Conservation (phyloP, 2,797 vertebrate species). For the Eulemur albifrons region DNA sequence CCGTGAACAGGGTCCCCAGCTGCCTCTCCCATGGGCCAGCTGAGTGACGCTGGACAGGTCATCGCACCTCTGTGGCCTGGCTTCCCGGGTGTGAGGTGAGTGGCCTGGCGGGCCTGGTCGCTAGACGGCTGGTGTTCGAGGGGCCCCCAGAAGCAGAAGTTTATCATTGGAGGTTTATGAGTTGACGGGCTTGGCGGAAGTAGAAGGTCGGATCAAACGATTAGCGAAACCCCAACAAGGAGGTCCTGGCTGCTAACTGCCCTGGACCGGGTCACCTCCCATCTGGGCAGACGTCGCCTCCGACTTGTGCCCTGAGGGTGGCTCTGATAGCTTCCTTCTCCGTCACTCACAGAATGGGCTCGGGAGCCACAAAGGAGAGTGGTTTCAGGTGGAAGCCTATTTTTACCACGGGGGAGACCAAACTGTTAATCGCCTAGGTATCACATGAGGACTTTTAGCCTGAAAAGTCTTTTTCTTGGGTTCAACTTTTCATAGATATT, state of each 20-base stretch:
- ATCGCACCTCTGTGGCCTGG: not conserved
- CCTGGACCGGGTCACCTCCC: accelerated
- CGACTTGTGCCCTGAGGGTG: accelerated
- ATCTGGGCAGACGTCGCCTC: not conserved
- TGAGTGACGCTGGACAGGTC: not conserved
- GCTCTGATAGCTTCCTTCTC: not conserved
- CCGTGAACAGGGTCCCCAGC: not conserved
- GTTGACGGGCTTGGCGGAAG: not conserved
- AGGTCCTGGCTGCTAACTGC: not conserved
- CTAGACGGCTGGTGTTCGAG: accelerated
- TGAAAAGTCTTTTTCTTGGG: not conserved
- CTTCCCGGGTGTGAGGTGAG: accelerated
- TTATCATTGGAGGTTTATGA: not conserved
- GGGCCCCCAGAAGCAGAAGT: not conserved
- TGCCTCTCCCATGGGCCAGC: not conserved
- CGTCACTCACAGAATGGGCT: not conserved
- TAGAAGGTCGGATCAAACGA: not conserved
- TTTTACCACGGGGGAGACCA: not conserved
- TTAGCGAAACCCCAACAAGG: not conserved
- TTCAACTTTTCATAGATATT: conserved; percentile 41
- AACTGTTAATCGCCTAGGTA: conserved; percentile 27
- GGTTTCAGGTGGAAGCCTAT: conserved; percentile 37
- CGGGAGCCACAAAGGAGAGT: not conserved
- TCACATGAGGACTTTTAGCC: not conserved
- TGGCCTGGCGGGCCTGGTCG: not conserved